Percentiles rank a stretch among this genome's conserved stretches.
phyloP scores from a whole-genome alignment of 2,113 vertebrate species.

The Zeus faber region DNA sequence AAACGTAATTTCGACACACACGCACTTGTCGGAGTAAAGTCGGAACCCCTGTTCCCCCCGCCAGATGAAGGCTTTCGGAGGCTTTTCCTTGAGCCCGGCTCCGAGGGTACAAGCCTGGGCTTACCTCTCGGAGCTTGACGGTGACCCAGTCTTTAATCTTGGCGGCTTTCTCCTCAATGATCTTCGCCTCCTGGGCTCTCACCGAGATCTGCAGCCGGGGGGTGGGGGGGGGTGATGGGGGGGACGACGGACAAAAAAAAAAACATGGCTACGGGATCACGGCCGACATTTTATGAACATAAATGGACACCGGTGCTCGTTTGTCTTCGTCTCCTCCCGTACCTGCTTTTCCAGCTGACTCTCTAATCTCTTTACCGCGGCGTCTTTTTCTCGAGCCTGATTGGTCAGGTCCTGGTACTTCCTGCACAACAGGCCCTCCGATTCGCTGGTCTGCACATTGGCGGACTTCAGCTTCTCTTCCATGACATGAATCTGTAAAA shows the following conservation, averaged over 20 bases:
- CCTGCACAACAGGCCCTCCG: conserved; percentile 74
- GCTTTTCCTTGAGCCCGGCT: conserved; percentile 4
- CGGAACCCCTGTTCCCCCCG: conserved; percentile 6
- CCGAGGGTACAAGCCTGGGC: conserved; percentile 23
- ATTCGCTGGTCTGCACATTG: conserved; percentile 75
- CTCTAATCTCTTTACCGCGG: conserved; percentile 78
- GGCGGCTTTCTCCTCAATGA: conserved; percentile 91
- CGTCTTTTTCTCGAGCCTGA: conserved; percentile 79
- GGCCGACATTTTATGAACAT: conserved; percentile 41
- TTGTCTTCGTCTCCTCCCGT: conserved; percentile 32
- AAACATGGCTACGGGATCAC: conserved; percentile 12
- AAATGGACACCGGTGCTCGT: conserved; percentile 42
- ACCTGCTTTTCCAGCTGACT: conserved; percentile 85
- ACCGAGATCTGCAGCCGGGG: conserved; percentile 82
- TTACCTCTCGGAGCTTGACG: conserved; percentile 87
- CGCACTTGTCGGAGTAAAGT: not conserved
- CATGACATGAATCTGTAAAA: conserved; percentile 81
- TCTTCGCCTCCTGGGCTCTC: conserved; percentile 89
- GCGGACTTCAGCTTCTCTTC: conserved; percentile 84
- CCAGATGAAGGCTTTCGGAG: conserved; percentile 10
- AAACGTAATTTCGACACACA: no score
- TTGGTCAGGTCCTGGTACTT: conserved; percentile 79
- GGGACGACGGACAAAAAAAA: no score
- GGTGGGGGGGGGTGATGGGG: no score
- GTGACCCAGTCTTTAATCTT: conserved; percentile 98